phyloP scores from a whole-genome alignment of 1,140 invertebrate genomes.

The Ips typographus region DNA sequence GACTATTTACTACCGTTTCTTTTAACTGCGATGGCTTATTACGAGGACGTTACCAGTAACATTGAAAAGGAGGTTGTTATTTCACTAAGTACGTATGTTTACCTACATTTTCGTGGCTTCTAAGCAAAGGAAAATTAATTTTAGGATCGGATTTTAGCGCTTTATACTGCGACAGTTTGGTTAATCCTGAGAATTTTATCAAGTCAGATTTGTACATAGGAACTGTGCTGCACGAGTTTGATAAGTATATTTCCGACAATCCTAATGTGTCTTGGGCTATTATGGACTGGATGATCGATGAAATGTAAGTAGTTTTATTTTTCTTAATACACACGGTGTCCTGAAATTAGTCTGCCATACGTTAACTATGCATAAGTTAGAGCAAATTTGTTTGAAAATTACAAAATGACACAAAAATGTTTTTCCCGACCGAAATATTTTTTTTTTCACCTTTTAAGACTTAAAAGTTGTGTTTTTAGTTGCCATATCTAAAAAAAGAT shows the following conservation, averaged over 20 bases:
- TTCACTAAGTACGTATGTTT: constrained; percentile 52
- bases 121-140: constrained; percentile 20
- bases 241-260: constrained; percentile 54
- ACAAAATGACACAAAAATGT: background rate
- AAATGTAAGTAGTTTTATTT: constrained; percentile 53
- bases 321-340: background rate
- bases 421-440: no score
- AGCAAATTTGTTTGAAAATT: background rate
- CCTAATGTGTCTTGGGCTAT: constrained; percentile 54
- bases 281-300: constrained; percentile 59
- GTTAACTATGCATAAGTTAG: background rate
- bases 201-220: constrained; percentile 54
- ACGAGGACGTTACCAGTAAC: constrained; percentile 50
- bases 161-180: constrained; percentile 52
- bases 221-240: constrained; percentile 58
- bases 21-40: constrained; percentile 55
- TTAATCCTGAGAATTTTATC: constrained; percentile 59
- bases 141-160: constrained; percentile 54
- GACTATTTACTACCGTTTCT: constrained; percentile 57
- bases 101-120: background rate
- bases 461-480: no score
- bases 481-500: no score
- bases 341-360: background rate
- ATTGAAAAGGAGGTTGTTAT: constrained; percentile 51
- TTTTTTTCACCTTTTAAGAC: no score